phyloP scores from a whole-genome alignment of 1,140 invertebrate genomes.

The Eulimnadia texana region DNA sequence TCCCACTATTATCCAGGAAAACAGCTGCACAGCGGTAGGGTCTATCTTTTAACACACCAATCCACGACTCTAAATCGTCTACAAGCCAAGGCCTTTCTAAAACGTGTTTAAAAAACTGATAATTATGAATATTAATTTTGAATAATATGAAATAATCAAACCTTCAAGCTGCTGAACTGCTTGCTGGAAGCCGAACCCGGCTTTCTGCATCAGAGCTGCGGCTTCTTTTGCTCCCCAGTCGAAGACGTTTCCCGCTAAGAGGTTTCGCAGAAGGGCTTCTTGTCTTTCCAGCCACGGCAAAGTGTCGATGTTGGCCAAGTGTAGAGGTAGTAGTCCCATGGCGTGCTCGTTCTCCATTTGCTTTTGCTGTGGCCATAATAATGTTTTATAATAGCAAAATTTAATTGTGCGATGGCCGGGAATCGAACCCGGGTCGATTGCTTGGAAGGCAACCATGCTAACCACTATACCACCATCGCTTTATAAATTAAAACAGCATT shows the following conservation, averaged over 20 bases:
- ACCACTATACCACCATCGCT: no score
- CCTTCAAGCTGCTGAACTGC: constrained; percentile 56
- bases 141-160: constrained; percentile 23
- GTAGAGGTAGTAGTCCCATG: constrained; percentile 34
- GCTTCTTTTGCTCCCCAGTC: constrained; percentile 91
- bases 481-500: no score
- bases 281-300: constrained; percentile 37
- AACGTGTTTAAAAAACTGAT: constrained; percentile 10
- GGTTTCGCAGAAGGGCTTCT: constrained; percentile 39
- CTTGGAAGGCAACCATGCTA: no score
- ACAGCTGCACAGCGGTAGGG: constrained; percentile 74
- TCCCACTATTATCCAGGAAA: constrained; percentile 92
- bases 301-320: constrained; percentile 38
- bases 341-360: constrained; percentile 50
- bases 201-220: constrained; percentile 58
- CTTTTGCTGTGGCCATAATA: constrained; percentile 39
- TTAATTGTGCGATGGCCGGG: no score
- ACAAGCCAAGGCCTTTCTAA: constrained; percentile 73
- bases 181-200: constrained; percentile 61
- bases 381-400: background rate
- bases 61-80: constrained; percentile 74
- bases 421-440: no score
- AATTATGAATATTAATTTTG: background rate
- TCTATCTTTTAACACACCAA: constrained; percentile 43
- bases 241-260: constrained; percentile 81